phyloP scores from a whole-genome alignment of 2,888 invertebrate genomes.

The Cerceris rybyensis region DNA sequence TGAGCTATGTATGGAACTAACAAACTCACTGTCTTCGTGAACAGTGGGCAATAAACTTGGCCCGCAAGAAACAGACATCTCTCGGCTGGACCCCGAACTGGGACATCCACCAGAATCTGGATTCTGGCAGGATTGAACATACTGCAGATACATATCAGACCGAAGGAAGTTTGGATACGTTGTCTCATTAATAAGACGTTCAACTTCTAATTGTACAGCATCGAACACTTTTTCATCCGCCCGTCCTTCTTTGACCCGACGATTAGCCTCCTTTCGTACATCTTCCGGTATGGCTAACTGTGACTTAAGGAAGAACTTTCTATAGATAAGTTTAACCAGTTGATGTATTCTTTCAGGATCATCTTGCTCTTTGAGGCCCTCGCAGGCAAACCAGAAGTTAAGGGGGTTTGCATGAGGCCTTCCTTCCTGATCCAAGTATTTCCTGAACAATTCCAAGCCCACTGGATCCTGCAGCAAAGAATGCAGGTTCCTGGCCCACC shows the following conservation, averaged over 20 bases:
- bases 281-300: constrained; percentile 92
- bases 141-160: constrained; percentile 95
- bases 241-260: constrained; percentile 87
- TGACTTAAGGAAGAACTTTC: constrained; percentile 89
- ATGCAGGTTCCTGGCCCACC: constrained; percentile 94
- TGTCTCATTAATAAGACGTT: constrained; percentile 91
- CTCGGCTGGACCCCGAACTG: constrained; percentile 77
- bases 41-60: constrained; percentile 89
- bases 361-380: constrained; percentile 91
- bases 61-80: constrained; percentile 82
- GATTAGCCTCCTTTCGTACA: constrained; percentile 90
- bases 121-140: constrained; percentile 88
- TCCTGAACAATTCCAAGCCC: constrained; percentile 93
- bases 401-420: constrained; percentile 90
- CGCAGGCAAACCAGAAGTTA: constrained; percentile 97
- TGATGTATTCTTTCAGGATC: constrained; percentile 88
- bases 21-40: constrained; percentile 92
- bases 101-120: constrained; percentile 76
- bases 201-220: constrained; percentile 91
- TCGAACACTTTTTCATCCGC: constrained; percentile 93
- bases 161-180: constrained; percentile 96
- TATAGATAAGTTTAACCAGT: constrained; percentile 92
- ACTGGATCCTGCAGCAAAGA: constrained; percentile 92
- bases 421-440: constrained; percentile 91
- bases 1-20: constrained; percentile 75